Percentiles rank a stretch among this genome's conserved stretches.
These are phyloP conservation scores for Ctenicera cuprea DNA, from an alignment of 2,888 invertebrate species.

Conservation along the genomic window DNA sequence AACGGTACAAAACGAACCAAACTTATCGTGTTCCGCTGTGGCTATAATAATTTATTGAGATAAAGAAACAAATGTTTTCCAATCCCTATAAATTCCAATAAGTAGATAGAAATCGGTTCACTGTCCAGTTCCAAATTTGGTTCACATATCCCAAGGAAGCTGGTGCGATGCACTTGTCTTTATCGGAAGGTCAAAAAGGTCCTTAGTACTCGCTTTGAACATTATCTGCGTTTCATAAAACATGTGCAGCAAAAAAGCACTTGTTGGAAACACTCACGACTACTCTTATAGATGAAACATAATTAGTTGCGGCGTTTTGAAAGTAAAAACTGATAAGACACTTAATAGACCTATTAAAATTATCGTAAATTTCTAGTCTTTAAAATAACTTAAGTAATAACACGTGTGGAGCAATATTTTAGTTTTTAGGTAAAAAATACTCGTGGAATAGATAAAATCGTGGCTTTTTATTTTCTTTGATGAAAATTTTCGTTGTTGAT, in stretches of 20 bases:
- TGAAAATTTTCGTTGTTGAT: not conserved
- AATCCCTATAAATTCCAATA: slow-evolving; percentile 51
- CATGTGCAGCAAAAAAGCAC: slow-evolving; percentile 37
- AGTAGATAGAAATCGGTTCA: slow-evolving; percentile 48
- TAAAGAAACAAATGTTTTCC: slow-evolving; percentile 51
- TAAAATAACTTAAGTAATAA: slow-evolving; percentile 14
- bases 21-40: slow-evolving; percentile 48
- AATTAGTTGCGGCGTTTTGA: slow-evolving; percentile 41
- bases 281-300: slow-evolving; percentile 20
- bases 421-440: too few relatives aligned
- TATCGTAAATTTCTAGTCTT: slow-evolving; percentile 16
- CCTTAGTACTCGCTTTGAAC: slow-evolving; percentile 32
- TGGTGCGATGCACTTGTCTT: slow-evolving; percentile 8
- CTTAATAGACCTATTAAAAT: slow-evolving; percentile 39
- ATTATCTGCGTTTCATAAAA: slow-evolving; percentile 33
- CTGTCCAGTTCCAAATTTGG: slow-evolving; percentile 44
- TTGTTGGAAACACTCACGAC: not conserved
- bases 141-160: slow-evolving; percentile 12
- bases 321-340: slow-evolving; percentile 29
- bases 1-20: slow-evolving; percentile 48
- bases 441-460: too few relatives aligned
- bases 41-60: slow-evolving; percentile 52
- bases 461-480: too few relatives aligned
- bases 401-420: slow-evolving; percentile 24
- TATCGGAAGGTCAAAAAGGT: slow-evolving; percentile 31